Percentiles rank a stretch among this genome's conserved stretches.
These are phyloP conservation scores for Athene cunicularia DNA, from an alignment of 2,113 vertebrate genomes.

Conservation along the genomic window DNA sequence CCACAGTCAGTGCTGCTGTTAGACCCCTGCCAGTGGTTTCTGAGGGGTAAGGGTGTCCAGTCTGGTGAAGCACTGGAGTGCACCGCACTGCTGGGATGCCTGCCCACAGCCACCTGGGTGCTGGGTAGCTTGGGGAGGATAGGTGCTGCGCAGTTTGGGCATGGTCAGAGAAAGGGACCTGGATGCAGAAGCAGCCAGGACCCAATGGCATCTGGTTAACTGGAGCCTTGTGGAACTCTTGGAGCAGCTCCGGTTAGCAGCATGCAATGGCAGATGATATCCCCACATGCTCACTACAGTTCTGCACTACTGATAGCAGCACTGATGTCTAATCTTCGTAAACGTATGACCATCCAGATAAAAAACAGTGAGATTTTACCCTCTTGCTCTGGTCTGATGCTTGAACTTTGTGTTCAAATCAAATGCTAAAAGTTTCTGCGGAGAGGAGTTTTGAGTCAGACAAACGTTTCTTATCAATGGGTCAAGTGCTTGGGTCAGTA, in stretches of 20 bases:
- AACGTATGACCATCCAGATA: neutral
- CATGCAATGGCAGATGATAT: accelerated
- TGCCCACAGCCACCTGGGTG: neutral
- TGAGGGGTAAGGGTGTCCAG: neutral
- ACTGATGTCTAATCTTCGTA: neutral
- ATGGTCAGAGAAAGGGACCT: neutral
- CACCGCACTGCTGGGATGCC: neutral
- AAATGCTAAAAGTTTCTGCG: neutral
- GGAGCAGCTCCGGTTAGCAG: neutral
- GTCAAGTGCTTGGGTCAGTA: neutral
- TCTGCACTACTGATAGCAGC: accelerated
- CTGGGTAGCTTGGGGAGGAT: neutral
- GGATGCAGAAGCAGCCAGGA: neutral
- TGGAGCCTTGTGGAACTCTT: neutral
- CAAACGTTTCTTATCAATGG: neutral
- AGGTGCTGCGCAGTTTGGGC: neutral
- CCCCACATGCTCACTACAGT: neutral
- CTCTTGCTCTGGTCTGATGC: neutral
- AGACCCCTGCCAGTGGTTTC: neutral
- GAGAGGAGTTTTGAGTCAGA: accelerated
- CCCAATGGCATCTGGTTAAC: neutral
- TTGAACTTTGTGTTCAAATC: neutral
- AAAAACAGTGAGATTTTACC: neutral
- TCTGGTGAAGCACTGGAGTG: accelerated
- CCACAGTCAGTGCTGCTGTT: neutral